Evolutionary conservation across 2,113 vertebrate species (phyloP).

Genomic region (Apteryx mantelli): DNA sequence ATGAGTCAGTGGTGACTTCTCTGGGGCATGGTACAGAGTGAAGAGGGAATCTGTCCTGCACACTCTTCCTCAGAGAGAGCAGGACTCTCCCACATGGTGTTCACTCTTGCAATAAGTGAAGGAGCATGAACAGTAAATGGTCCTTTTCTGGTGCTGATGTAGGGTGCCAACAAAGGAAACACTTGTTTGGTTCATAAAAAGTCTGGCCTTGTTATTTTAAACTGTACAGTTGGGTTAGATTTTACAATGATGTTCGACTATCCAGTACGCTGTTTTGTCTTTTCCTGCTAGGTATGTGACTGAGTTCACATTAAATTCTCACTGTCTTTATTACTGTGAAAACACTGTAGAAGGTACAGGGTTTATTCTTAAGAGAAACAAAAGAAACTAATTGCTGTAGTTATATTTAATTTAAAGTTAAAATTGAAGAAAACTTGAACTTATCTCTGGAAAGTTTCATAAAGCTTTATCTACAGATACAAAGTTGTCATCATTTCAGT

Average conservation of each 20-base stretch:
- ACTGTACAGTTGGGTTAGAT: neutral
- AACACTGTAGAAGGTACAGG: neutral
- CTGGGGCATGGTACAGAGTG: neutral
- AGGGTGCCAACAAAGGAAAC: neutral
- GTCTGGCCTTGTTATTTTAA: neutral
- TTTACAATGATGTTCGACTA: neutral
- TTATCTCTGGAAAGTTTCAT: neutral
- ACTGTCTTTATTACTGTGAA: neutral
- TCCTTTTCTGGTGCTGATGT: neutral
- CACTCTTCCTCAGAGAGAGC: neutral
- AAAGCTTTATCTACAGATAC: neutral
- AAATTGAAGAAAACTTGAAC: neutral
- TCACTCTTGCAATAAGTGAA: neutral
- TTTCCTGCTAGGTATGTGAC: neutral
- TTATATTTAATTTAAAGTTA: neutral
- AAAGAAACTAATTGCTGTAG: neutral
- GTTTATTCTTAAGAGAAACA: neutral
- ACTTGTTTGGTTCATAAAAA: neutral
- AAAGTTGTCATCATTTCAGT: neutral
- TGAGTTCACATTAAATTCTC: neutral
- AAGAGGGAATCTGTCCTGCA: neutral
- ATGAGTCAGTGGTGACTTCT: neutral
- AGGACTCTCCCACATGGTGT: neutral
- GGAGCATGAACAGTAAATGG: neutral
- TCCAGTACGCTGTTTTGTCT: neutral